Percentiles rank a stretch among this genome's conserved stretches.
These are phyloP conservation scores for Drosophila nannoptera DNA, from an alignment of 1,140 invertebrate genomes.

Conservation along the genomic window DNA sequence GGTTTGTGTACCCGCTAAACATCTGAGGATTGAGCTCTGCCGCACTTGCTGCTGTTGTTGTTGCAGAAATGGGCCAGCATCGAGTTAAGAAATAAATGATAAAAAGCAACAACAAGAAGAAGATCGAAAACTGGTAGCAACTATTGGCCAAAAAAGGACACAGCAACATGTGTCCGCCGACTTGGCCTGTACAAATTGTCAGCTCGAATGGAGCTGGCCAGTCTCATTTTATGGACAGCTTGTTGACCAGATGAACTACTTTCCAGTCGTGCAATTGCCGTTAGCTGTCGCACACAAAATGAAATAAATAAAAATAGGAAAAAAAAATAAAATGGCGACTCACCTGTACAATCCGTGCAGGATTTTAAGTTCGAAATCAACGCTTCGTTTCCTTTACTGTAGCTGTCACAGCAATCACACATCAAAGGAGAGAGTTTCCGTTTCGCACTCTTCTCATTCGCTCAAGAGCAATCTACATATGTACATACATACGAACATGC, in stretches of 20 bases:
- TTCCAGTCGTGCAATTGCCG: constrained; percentile 58
- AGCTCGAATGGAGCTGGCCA: constrained; percentile 46
- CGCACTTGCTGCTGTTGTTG: constrained; percentile 16
- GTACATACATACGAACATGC: background rate
- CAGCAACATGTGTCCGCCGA: constrained; percentile 26
- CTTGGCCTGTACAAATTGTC: constrained; percentile 57
- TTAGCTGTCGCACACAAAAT: constrained; percentile 33
- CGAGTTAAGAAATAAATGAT: constrained; percentile 1
- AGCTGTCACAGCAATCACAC: background rate
- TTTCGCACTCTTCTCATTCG: background rate
- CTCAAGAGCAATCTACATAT: background rate
- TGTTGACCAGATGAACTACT: constrained; percentile 74
- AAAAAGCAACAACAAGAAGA: no score
- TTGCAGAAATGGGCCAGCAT: constrained; percentile 51
- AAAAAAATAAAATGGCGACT: constrained; percentile 8
- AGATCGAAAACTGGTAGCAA: constrained; percentile 25
- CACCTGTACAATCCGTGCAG: constrained; percentile 25
- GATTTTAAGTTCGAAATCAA: constrained; percentile 2
- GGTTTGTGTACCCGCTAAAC: constrained; percentile 52
- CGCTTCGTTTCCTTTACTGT: background rate
- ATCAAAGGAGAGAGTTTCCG: constrained; percentile 2
- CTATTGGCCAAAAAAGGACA: constrained; percentile 68
- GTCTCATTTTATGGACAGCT: constrained; percentile 64
- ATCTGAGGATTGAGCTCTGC: constrained; percentile 8
- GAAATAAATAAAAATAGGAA: background rate